phyloP scores from a whole-genome alignment of 2,113 vertebrate species.

The Aegithalos caudatus region DNA sequence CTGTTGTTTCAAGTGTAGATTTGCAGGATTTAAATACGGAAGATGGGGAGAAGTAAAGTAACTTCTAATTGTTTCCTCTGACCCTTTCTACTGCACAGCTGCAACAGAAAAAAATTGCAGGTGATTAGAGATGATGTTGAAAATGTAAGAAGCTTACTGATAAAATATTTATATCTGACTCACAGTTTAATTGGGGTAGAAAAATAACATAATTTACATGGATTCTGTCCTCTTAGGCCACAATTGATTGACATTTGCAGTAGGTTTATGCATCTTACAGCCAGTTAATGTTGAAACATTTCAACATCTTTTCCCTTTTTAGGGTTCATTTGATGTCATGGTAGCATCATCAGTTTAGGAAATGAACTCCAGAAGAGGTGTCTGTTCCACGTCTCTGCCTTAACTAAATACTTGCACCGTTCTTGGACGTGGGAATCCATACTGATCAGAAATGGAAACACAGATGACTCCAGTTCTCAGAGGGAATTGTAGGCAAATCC shows the following conservation, averaged over 20 bases:
- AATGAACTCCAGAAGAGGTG: not conserved
- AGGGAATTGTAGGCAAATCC: not conserved
- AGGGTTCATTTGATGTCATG: not conserved
- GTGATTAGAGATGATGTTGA: not conserved
- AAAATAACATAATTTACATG: conserved; percentile 1
- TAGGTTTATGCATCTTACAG: not conserved
- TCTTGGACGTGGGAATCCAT: not conserved
- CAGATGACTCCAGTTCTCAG: not conserved
- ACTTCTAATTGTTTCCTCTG: not conserved
- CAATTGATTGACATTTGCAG: not conserved
- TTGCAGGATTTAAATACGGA: not conserved
- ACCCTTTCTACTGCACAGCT: not conserved
- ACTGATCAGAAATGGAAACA: not conserved
- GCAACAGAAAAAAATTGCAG: conserved; percentile 3
- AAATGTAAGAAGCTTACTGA: not conserved
- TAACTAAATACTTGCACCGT: not conserved
- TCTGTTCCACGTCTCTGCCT: not conserved
- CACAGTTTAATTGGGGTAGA: not conserved
- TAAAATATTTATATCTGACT: not conserved
- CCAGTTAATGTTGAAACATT: not conserved
- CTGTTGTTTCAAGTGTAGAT: not conserved
- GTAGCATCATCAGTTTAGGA: not conserved
- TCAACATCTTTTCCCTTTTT: not conserved
- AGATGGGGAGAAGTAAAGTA: not conserved
- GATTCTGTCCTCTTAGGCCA: not conserved